Evolutionary conservation across 2,113 vertebrate genomes (phyloP).

Genomic region (Passer montanus): DNA sequence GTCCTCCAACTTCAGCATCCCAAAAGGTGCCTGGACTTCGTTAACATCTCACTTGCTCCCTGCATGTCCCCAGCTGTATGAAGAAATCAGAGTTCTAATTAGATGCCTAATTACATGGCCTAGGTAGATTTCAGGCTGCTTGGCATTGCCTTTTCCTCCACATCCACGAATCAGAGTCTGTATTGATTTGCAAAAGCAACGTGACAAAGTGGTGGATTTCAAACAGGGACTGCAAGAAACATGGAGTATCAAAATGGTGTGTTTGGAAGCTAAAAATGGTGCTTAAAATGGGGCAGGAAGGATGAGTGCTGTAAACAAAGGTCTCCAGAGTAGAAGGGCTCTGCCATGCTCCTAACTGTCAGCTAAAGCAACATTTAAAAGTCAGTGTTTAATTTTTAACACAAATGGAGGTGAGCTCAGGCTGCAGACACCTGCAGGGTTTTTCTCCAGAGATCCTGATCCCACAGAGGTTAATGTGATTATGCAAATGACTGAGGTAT

Average conservation of each 20-base stretch:
- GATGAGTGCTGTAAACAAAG: neutral
- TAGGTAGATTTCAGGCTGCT: neutral
- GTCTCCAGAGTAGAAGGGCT: neutral
- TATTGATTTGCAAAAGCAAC: neutral
- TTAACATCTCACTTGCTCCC: neutral
- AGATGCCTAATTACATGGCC: neutral
- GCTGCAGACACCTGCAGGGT: conserved; percentile 37
- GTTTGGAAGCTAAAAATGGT: neutral
- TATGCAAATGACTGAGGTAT: conserved; percentile 40
- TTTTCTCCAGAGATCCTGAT: conserved; percentile 23
- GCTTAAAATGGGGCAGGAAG: neutral
- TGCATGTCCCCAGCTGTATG: neutral
- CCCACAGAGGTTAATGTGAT: conserved; percentile 47
- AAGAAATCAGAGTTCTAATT: neutral
- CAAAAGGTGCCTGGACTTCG: neutral
- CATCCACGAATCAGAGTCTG: neutral
- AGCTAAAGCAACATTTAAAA: conserved; percentile 10
- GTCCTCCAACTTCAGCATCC: neutral
- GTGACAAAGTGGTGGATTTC: neutral
- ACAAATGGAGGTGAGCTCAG: neutral
- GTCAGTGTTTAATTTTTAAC: conserved; percentile 3
- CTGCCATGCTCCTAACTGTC: neutral
- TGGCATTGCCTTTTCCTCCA: neutral
- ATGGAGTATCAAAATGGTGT: neutral
- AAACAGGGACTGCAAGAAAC: neutral